Evolutionary conservation across 2,113 vertebrate genomes (phyloP).

Genomic region (Pygoscelis adeliae): DNA sequence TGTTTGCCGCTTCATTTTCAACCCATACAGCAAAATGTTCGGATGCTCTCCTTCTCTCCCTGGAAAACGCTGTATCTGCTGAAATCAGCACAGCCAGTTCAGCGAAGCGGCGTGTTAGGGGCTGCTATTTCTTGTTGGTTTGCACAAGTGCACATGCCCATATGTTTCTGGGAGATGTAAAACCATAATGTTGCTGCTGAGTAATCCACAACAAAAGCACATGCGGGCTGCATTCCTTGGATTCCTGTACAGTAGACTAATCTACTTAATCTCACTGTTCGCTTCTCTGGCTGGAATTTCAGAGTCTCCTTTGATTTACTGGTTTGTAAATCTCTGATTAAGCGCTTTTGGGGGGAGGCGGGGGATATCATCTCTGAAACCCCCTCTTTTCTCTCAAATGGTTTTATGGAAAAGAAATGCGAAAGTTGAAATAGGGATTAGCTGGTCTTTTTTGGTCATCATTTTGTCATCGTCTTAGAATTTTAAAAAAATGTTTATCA

Average conservation of each 20-base stretch:
- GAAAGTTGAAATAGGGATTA: slow-evolving; percentile 50
- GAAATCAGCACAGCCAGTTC: slow-evolving; percentile 4
- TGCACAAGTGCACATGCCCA: slow-evolving; percentile 62
- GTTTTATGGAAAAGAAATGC: slow-evolving; percentile 25
- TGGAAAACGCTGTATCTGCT: background rate
- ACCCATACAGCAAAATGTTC: background rate
- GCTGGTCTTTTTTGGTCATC: background rate
- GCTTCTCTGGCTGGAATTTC: slow-evolving; percentile 73
- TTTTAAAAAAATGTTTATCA: background rate
- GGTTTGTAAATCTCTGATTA: slow-evolving; percentile 75
- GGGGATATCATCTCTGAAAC: background rate
- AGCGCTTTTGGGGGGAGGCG: background rate
- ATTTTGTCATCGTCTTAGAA: background rate
- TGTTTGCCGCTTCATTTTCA: background rate
- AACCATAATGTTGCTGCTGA: slow-evolving; percentile 71
- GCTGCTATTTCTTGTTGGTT: slow-evolving; percentile 45
- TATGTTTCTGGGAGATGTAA: slow-evolving; percentile 71
- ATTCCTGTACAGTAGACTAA: slow-evolving; percentile 82
- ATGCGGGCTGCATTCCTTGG: slow-evolving; percentile 66
- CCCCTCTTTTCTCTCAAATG: slow-evolving; percentile 7
- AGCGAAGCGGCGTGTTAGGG: background rate
- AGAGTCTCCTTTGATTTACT: slow-evolving; percentile 76
- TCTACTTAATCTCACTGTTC: slow-evolving; percentile 77
- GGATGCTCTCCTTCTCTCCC: background rate
- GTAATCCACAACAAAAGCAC: slow-evolving; percentile 78